Percentiles rank a stretch among this genome's conserved stretches.
Conservation (phyloP, 1,140 invertebrate species). For the Pseudachorutes palmiensis region DNA sequence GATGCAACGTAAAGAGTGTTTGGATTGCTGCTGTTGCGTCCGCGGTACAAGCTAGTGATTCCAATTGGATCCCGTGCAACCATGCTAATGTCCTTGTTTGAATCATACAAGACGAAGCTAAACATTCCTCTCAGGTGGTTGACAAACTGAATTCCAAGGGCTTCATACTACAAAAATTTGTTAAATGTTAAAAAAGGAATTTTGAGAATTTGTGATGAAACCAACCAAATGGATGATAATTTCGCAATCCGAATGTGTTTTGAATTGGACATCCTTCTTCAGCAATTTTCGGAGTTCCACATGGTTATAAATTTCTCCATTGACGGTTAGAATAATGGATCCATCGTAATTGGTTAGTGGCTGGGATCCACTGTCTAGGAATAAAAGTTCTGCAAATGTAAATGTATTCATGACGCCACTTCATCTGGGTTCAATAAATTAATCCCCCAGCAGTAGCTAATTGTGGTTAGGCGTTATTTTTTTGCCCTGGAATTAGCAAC, state of each 20-base stretch:
- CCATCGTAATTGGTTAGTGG: slow-evolving; percentile 19
- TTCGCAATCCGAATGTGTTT: slow-evolving; percentile 24
- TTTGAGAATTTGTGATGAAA: too few species aligned
- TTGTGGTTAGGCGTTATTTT: too few species aligned
- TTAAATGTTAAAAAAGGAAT: too few species aligned
- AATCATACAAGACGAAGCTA: slow-evolving; percentile 23
- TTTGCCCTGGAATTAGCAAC: neutral
- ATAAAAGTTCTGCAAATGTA: too few species aligned
- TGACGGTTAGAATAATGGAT: slow-evolving; percentile 19
- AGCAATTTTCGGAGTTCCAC: slow-evolving; percentile 16
- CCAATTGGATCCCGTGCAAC: slow-evolving; percentile 19
- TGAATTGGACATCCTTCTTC: slow-evolving; percentile 4
- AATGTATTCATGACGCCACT: too few species aligned
- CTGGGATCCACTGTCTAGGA: slow-evolving; percentile 19
- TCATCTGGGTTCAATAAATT: too few species aligned
- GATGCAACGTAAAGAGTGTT: slow-evolving; percentile 18
- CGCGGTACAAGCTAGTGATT: slow-evolving; percentile 19
- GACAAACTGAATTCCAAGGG: slow-evolving; percentile 1
- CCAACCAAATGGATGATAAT: slow-evolving; percentile 19
- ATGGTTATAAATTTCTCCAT: slow-evolving; percentile 26
- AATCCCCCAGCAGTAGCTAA: too few species aligned
- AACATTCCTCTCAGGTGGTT: slow-evolving; percentile 18
- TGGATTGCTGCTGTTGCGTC: neutral
- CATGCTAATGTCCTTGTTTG: slow-evolving; percentile 11
- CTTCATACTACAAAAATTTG: slow-evolving; percentile 16